Conservation (phyloP, 2,797 vertebrate species). For the Poecile montanus region DNA sequence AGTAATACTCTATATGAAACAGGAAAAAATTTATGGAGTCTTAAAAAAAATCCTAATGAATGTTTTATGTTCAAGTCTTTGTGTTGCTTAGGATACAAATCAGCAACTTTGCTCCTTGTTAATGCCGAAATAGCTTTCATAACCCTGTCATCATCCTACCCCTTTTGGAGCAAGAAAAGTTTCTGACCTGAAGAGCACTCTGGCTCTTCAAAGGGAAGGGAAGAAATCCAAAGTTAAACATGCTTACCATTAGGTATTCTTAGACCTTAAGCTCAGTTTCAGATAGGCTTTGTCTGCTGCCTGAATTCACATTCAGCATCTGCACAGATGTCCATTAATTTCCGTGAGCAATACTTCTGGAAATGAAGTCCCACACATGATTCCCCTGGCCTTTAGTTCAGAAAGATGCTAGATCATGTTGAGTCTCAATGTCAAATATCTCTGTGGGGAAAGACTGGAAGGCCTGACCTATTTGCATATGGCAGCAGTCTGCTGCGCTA, state of each 20-base stretch:
- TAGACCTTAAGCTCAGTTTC: not conserved
- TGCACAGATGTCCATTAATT: constrained; percentile 41
- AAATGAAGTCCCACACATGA: not conserved
- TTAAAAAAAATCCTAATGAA: not conserved
- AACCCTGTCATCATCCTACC: not conserved
- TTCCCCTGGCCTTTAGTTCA: constrained; percentile 37
- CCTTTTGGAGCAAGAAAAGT: not conserved
- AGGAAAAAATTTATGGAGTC: not conserved
- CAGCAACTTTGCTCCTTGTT: not conserved
- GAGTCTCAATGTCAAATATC: constrained; percentile 28
- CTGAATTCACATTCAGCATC: not conserved
- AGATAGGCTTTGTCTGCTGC: not conserved
- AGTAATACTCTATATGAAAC: not conserved
- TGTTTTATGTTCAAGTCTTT: not conserved
- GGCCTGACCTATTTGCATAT: constrained; percentile 6
- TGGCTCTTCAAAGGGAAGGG: not conserved
- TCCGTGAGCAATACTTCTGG: not conserved
- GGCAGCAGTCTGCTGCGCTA: not conserved
- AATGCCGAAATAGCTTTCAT: not conserved
- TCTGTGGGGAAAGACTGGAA: constrained; percentile 34
- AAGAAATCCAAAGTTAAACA: not conserved
- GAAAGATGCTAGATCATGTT: not conserved
- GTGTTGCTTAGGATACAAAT: not conserved
- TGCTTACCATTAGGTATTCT: not conserved
- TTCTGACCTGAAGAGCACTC: not conserved